A percentile compares a stretch with the other conserved stretches of the same genome.
phyloP scores from a whole-genome alignment of 92 coral and sea anemone species.

The Epizoanthus ramosus region DNA sequence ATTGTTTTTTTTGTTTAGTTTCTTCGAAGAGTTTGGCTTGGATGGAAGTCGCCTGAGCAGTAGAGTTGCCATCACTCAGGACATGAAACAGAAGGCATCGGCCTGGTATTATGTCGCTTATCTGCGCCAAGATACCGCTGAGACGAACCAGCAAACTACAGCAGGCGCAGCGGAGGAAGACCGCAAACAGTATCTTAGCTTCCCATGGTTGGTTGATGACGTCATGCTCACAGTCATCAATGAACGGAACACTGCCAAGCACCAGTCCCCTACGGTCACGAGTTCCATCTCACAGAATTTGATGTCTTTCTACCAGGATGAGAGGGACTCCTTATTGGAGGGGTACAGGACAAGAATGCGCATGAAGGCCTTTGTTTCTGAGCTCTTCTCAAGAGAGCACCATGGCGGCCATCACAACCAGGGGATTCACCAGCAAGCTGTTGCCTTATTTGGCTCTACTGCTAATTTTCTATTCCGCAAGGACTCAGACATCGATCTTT shows the following conservation, averaged over 20 bases:
- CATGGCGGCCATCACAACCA: not conserved
- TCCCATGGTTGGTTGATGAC: conserved; percentile 98
- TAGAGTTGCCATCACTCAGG: conserved; percentile 39
- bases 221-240: conserved; percentile 72
- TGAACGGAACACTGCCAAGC: conserved; percentile 24
- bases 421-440: not conserved
- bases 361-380: conserved; percentile 42
- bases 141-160: conserved; percentile 24
- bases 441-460: conserved; percentile 94
- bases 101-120: conserved; percentile 96
- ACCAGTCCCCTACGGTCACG: conserved; percentile 43
- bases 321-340: conserved; percentile 49
- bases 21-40: conserved; percentile 82
- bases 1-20: conserved; percentile 19
- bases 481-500: conserved; percentile 92
- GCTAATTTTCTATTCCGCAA: conserved; percentile 87
- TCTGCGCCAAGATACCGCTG: conserved; percentile 24
- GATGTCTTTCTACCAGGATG: conserved; percentile 49
- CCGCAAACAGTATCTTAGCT: conserved; percentile 79
- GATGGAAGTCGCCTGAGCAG: conserved; percentile 52
- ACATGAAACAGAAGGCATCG: conserved; percentile 86
- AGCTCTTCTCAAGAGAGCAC: conserved; percentile 33
- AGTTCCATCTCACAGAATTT: conserved; percentile 61
- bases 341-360: conserved; percentile 68
- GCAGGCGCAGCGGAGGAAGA: conserved; percentile 26